Conservation (phyloP, 2,888 invertebrate genomes). For the Cryptocephalus primarius region DNA sequence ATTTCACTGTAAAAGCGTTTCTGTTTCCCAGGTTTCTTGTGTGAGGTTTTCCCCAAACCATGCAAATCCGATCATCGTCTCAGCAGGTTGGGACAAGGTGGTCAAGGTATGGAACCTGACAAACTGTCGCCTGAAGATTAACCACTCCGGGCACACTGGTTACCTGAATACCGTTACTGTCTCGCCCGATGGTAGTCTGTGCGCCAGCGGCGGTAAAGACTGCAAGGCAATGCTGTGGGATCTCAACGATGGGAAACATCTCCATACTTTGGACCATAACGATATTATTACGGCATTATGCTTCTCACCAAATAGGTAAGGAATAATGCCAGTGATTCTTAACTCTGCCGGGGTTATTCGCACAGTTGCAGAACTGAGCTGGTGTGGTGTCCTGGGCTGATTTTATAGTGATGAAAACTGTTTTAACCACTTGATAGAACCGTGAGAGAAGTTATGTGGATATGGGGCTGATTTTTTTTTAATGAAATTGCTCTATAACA, state of each 20-base stretch:
- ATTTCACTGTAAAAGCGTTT: no score
- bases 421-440: conserved; percentile 30
- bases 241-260: conserved; percentile 96
- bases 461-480: conserved; percentile 35
- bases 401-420: conserved; percentile 3
- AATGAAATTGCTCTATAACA: neutral
- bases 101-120: conserved; percentile 99
- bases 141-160: conserved; percentile 94
- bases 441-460: conserved; percentile 35
- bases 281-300: conserved; percentile 96
- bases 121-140: conserved; percentile 97
- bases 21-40: conserved; percentile 63
- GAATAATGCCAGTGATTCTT: no score
- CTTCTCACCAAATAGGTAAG: conserved; percentile 91
- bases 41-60: conserved; percentile 98
- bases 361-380: no score
- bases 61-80: conserved; percentile 96
- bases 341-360: neutral
- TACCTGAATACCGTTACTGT: conserved; percentile 98
- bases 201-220: conserved; percentile 99
- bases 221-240: conserved; percentile 99
- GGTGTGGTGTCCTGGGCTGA: no score
- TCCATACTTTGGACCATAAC: conserved; percentile 97
- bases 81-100: conserved; percentile 96
- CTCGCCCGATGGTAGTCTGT: conserved; percentile 97